Conservation (phyloP, 2,113 vertebrate species). For the Poeciliopsis turrubarensis region DNA sequence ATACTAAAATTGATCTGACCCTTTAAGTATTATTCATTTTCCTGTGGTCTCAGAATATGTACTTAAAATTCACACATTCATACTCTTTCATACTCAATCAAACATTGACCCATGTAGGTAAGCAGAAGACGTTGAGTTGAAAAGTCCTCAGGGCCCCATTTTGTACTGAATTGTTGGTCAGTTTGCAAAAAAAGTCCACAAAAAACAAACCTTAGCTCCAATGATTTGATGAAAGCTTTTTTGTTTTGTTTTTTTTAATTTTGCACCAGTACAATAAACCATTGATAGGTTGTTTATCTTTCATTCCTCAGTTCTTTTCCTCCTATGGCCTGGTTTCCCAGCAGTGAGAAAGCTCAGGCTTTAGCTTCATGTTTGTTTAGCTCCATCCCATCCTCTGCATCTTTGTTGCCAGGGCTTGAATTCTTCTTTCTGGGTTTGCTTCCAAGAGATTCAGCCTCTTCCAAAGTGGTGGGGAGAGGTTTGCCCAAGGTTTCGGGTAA, state of each 20-base stretch:
- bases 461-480: constrained; percentile 86
- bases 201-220: constrained; percentile 7
- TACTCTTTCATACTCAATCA: constrained; percentile 2
- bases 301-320: neutral
- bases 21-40: neutral
- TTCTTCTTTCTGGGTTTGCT: constrained; percentile 62
- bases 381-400: constrained; percentile 67
- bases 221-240: constrained; percentile 6
- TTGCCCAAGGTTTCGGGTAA: constrained; percentile 90
- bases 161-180: constrained; percentile 8
- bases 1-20: constrained; percentile 4
- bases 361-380: constrained; percentile 50
- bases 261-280: constrained; percentile 5
- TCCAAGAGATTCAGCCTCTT: constrained; percentile 83
- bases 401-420: constrained; percentile 3
- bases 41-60: constrained; percentile 1
- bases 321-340: neutral
- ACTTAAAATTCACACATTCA: neutral
- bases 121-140: neutral
- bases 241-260: neutral
- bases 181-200: constrained; percentile 32
- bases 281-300: neutral
- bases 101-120: neutral
- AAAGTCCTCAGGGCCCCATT: too few species aligned
- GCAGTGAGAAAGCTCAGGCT: constrained; percentile 30